Conservation (phyloP, 2,797 vertebrate genomes). For the Merluccius polli region DNA sequence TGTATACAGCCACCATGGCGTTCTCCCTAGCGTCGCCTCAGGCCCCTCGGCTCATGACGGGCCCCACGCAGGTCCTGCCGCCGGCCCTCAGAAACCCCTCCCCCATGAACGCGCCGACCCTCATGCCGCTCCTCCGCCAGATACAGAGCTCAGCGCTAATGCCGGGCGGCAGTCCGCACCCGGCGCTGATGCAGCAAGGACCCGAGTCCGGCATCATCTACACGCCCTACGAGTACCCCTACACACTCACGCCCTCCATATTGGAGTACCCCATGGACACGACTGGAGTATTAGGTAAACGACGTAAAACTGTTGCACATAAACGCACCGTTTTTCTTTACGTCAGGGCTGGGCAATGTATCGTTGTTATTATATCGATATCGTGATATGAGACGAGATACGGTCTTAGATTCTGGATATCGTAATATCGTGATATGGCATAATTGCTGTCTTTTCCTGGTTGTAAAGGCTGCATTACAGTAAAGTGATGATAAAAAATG, state of each 20-base stretch:
- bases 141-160: slow-evolving; percentile 94
- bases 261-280: slow-evolving; percentile 99
- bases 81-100: slow-evolving; percentile 85
- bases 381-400: no score
- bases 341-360: no score
- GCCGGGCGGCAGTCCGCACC: slow-evolving; percentile 89
- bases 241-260: slow-evolving; percentile 96
- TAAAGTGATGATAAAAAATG: no score
- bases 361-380: no score
- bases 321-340: no score
- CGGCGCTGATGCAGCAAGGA: slow-evolving; percentile 87
- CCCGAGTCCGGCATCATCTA: slow-evolving; percentile 94
- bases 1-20: slow-evolving; percentile 74
- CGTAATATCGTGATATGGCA: no score
- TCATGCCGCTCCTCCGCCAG: slow-evolving; percentile 99
- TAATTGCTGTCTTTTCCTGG: no score
- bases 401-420: no score
- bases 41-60: slow-evolving; percentile 92
- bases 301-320: slow-evolving; percentile 17
- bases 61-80: slow-evolving; percentile 89
- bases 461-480: no score
- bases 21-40: slow-evolving; percentile 94
- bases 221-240: slow-evolving; percentile 97
- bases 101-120: slow-evolving; percentile 84
- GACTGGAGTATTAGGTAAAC: slow-evolving; percentile 97